phyloP scores from a whole-genome alignment of 1,140 invertebrate genomes.

The Potamilus streckersoni region DNA sequence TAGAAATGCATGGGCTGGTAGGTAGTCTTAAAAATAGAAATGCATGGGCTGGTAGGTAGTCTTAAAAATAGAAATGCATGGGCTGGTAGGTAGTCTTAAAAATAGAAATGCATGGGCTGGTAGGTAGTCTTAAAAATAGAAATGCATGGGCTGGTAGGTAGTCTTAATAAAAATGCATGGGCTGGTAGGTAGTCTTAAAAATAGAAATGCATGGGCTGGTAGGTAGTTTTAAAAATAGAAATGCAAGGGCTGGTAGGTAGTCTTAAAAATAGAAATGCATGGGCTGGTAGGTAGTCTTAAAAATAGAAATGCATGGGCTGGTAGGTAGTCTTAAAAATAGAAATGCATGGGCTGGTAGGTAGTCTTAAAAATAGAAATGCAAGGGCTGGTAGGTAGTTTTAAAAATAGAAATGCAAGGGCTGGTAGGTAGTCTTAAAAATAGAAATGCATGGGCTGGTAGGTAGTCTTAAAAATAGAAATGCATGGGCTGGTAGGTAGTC shows the following conservation, averaged over 20 bases:
- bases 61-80: no score
- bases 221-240: constrained; percentile 26
- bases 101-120: no score
- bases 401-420: no score
- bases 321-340: constrained; percentile 58
- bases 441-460: constrained; percentile 76
- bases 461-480: no score
- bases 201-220: no score
- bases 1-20: no score
- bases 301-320: no score
- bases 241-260: constrained; percentile 73
- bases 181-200: constrained; percentile 69
- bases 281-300: constrained; percentile 70
- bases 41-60: constrained; percentile 72
- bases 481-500: constrained; percentile 72
- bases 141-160: constrained; percentile 73
- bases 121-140: constrained; percentile 38
- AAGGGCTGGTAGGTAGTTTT: constrained; percentile 70
- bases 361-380: no score
- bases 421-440: constrained; percentile 65
- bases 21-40: constrained; percentile 5
- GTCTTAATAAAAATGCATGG: no score
- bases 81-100: constrained; percentile 69
- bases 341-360: constrained; percentile 74
- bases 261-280: no score